These are phyloP conservation scores for Allolobophora icterica DNA, from an alignment of 2,888 invertebrate genomes.

Conservation along the genomic window DNA sequence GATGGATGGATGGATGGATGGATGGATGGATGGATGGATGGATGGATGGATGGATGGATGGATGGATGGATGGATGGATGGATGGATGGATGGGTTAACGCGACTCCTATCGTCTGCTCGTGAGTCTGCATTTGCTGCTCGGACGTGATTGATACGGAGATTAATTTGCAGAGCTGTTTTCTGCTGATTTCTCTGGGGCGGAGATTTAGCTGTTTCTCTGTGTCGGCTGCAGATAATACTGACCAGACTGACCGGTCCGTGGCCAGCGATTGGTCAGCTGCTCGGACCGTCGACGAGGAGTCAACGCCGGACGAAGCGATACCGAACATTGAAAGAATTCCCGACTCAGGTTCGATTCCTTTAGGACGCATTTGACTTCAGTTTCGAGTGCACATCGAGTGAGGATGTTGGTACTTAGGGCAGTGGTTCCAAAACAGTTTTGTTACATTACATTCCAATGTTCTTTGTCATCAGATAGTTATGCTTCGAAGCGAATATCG, in stretches of 20 bases:
- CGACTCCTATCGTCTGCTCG: background rate
- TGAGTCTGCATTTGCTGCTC: background rate
- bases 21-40: too few species aligned
- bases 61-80: too few species aligned
- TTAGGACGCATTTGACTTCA: background rate
- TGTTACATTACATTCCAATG: too few species aligned
- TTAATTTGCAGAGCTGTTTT: background rate
- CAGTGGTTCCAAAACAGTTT: too few species aligned
- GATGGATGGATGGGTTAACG: background rate
- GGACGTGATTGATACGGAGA: too few species aligned
- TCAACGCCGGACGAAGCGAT: background rate
- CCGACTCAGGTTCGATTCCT: background rate
- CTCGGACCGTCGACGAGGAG: background rate
- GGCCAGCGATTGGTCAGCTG: background rate
- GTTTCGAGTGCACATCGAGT: background rate
- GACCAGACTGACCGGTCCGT: background rate
- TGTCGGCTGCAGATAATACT: background rate
- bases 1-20: too few species aligned
- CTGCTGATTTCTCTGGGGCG: background rate
- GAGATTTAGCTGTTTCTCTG: background rate
- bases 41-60: too few species aligned
- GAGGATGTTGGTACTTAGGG: too few species aligned
- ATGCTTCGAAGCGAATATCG: too few species aligned
- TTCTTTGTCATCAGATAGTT: too few species aligned
- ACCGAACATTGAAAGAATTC: background rate